A percentile compares a stretch with the other conserved stretches of the same genome.
Conservation (phyloP, 2,888 invertebrate species). For the Drosophila atripex region DNA sequence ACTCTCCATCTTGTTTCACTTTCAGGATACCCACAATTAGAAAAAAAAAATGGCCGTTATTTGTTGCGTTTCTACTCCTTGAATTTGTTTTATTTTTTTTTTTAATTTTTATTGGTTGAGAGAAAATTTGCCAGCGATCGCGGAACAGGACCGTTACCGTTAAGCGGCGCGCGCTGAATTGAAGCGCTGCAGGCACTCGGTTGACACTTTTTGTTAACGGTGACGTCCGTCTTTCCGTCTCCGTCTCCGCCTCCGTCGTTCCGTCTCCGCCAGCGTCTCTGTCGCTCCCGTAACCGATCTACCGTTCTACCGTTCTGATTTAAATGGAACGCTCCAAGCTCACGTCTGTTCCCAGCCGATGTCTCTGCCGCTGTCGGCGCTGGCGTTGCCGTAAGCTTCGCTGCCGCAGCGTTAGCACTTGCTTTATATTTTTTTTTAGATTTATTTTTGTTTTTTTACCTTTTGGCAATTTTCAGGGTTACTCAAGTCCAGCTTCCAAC, state of each 20-base stretch:
- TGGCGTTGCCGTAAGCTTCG: constrained; percentile 37
- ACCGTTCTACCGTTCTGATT: constrained; percentile 45
- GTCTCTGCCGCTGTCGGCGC: constrained; percentile 53
- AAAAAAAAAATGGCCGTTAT: constrained; percentile 13
- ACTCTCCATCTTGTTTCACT: neutral
- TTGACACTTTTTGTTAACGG: constrained; percentile 65
- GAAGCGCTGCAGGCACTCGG: constrained; percentile 65
- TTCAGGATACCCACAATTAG: constrained; percentile 24
- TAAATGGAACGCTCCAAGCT: constrained; percentile 71
- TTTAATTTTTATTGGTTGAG: neutral
- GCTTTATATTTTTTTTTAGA: constrained; percentile 15
- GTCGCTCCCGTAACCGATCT: constrained; percentile 31
- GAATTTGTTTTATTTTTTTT: neutral
- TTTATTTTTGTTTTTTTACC: constrained; percentile 14
- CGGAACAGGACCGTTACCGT: constrained; percentile 62
- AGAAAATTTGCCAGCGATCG: constrained; percentile 18
- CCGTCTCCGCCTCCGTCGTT: constrained; percentile 23
- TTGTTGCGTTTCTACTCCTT: neutral
- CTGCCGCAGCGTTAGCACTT: constrained; percentile 31
- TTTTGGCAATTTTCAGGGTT: constrained; percentile 8
- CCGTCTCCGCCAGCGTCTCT: constrained; percentile 1
- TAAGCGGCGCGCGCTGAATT: constrained; percentile 71
- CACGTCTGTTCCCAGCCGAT: constrained; percentile 61
- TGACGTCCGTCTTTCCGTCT: constrained; percentile 38
- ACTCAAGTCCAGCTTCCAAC: neutral